Base-by-base conservation (phyloP, 2,113 vertebrate species). In the Oreochromis tanganicae region DNA sequence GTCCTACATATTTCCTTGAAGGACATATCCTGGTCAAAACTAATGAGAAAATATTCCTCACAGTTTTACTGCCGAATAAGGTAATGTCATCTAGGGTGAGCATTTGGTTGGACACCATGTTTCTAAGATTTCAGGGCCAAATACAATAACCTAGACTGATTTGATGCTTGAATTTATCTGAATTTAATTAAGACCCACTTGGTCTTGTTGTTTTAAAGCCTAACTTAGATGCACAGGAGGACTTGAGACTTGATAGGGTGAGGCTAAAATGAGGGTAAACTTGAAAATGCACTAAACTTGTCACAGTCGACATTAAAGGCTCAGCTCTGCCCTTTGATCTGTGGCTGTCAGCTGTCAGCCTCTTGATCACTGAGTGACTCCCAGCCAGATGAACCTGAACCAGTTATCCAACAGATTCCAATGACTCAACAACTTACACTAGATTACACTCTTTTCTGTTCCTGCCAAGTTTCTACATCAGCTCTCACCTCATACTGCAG, bases 401-500 rank as follows among this genome's bases (percentile, higher is more conserved):
- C 80, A 87, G n/a, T 5, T 81, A 12, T 29, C 19, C 13, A 66
- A 61, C 43, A 87, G 38, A 80, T 83, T 48, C 50, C 59, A n/a
- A 8, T 63, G 80, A 86, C 81, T 75, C 52, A 19, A 32, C 66
- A 9, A 9, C 38, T 84, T 34, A 32, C 85, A 52, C 21, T 34
- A 19, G 1, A 13, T 55, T 55, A 36, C 41, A 32, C 80, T 21
- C 34, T 19, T 38, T 48, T 13, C 32, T 50, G 9, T 27, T 16
- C 59, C 29, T 87, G 90, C 84, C 91, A 87, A 57, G 68, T 88
- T 61, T 21, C 7, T 87, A 71, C 71, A 57, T 83, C 83, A 83
- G 80, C 84, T 27, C 48, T 54, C 43, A 56, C 88, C 41, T 81
- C 82, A 16, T 43, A 81, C n/a, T 17, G 19, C 29, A 8, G 14